Base-by-base conservation (phyloP, 1,140 invertebrate genomes). In the Telenomus remus region DNA sequence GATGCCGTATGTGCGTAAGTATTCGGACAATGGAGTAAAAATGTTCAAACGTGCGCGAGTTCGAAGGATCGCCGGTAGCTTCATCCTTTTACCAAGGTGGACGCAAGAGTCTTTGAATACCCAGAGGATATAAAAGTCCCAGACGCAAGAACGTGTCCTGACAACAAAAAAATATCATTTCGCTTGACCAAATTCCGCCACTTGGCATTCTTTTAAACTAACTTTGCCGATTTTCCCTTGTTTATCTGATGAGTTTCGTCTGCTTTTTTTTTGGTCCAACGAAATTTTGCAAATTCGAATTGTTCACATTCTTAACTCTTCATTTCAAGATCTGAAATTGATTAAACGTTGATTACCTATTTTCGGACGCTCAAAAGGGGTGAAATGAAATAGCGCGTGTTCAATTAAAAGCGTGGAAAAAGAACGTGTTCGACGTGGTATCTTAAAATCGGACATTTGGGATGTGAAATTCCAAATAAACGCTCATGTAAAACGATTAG, bases 41-140 rank as follows among this genome's bases (percentile, higher is more conserved):
- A 82, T 81, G 80, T 79, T 74, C 57, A 73, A 69, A 70, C 81
- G 76, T 78, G 79, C 79, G 80, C 78, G 79, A 84, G 80, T 78
- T 79, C 69, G 76, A 78, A 86, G 81, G 84, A 87, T 87, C 86
- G 86, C 85, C 80, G 80, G 80, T 80, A 79, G 79, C 78, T 78
- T 80, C 76, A 72, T 77, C 73, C 76, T 77, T 71, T 63, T 80
- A 80, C 80, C 76, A 79, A 82, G 79, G 82, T 83, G 77, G 81
- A 85, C 80, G 78, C 79, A 82, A 81, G 81, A 83, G 84, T 86
- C 85, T 87, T 87, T 86, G 86, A 87, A 87, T 86, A 87, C 85
- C 85, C 85, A 59, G 75, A 85, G 83, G 84, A 86, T 85, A 84
- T 80, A 80, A 80, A 75, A 81, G 82, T 84, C 81, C 82, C 78